These are phyloP conservation scores for Chelon labrosus DNA, from an alignment of 2,797 vertebrate genomes.

Conservation along the genomic window DNA sequence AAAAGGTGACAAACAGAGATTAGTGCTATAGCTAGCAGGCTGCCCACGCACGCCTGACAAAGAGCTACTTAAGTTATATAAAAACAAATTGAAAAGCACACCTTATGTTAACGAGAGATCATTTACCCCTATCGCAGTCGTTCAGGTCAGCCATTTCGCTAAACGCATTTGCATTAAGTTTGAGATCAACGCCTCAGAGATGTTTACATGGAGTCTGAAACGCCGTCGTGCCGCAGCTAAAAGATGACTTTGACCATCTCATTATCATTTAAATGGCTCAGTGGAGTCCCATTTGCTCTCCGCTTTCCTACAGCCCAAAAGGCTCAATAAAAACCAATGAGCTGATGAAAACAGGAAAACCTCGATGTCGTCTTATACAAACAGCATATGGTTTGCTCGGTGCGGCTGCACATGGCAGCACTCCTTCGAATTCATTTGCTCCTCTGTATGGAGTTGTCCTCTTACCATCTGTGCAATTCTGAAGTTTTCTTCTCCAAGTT, in stretches of 20 bases:
- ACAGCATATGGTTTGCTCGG: conserved; percentile 74
- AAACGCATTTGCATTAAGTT: conserved; percentile 47
- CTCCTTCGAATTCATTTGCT: conserved; percentile 67
- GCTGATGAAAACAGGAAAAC: conserved; percentile 74
- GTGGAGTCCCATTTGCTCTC: conserved; percentile 76
- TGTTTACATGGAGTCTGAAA: conserved; percentile 49
- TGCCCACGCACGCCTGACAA: conserved; percentile 21
- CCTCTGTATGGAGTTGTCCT: conserved; percentile 64
- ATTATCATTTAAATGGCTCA: conserved; percentile 83
- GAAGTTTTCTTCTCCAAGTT: conserved; percentile 68
- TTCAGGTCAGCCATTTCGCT: conserved; percentile 58
- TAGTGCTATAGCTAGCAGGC: conserved; percentile 11
- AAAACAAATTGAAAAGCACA: conserved; percentile 65
- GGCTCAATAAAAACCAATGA: conserved; percentile 86
- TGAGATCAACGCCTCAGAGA: conserved; percentile 54
- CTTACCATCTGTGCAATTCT: conserved; percentile 75
- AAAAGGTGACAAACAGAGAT: conserved; percentile 57
- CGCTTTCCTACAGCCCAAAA: conserved; percentile 73
- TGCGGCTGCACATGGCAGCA: conserved; percentile 67
- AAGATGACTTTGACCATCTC: conserved; percentile 82
- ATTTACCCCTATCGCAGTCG: conserved; percentile 43
- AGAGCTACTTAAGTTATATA: conserved; percentile 43
- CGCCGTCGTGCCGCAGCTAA: conserved; percentile 64
- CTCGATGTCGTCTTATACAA: conserved; percentile 70
- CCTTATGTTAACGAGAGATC: conserved; percentile 53